Evolutionary conservation across 2,113 vertebrate species (phyloP), one percentile per base, ranked within the genome.

Genomic region (Gambusia affinis): DNA sequence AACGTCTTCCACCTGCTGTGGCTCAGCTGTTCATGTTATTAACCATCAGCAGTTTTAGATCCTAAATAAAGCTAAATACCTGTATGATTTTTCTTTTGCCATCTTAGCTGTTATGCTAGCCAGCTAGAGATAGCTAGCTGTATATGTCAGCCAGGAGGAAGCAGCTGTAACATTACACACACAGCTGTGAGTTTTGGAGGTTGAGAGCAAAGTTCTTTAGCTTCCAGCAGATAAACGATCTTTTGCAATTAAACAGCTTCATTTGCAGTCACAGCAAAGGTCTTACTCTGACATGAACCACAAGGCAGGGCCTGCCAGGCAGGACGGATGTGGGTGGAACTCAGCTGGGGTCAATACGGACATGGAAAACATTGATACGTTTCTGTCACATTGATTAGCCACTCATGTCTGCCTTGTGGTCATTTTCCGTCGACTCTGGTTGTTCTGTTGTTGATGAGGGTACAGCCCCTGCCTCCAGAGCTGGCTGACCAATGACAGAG

Each of bases 281-380:
- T 28, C 6, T 37, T 3, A 62, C 57, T 27, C 37, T 47, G 76
- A 78, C 66, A n/a, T 61, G 24, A 64, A 65, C 22, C 64, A 67
- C 73, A 73, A 64, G 73, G 72, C 39, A 27, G 57, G 28, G 71
- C 2, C 60, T 44, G 72, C 57, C 60, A 78, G 77, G 67, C 1
- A 28, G 24, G n/a, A 27, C 6, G 76, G 24, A 73, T 44, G 64
- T 67, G 33, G 22, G 4, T 30, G 64, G 22, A n/a, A 19, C n/a
- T 28, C 19, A 24, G 69, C 42, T 27, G 64, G 22, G 30, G 74
- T 85, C 87, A 66, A 81, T 86, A 27, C 64, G 66, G 75, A 78
- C 75, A 79, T 64, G 83, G 76, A 84, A 87, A 76, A 71, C 82
- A 88, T 86, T n/a, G 84, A 90, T 84, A 78, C 3, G 35, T 81